Base-by-base conservation (phyloP, 2,888 invertebrate species). In the Norana najaformis region DNA sequence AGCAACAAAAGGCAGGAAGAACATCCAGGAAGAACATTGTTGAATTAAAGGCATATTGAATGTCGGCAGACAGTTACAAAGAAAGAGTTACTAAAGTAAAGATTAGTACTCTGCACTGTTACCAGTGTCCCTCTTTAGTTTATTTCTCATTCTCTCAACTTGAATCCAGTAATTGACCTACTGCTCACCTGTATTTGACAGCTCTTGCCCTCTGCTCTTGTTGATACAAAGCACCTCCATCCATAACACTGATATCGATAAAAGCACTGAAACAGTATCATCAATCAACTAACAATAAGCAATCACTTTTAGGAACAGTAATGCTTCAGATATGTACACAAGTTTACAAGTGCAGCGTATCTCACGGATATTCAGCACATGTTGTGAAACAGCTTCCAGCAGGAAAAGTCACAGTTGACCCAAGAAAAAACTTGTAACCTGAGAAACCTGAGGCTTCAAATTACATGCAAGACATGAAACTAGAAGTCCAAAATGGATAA, bases 191-290 rank as follows among this genome's bases (percentile, higher is more conserved):
- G n/a, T 69, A 69, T 11, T 69, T 69, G 69, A 69, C 11, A n/a
- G 69, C 69, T 69, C 69, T 69, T 69, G 69, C n/a, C 16, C 69
- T 30, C 69, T 69, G 69, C 69, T 69, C 69, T 69, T 69, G 69
- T 69, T 69, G 69, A 69, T 69, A 69, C n/a, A 69, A 69, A 69
- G 69, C n/a, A 69, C 69, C 69, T 69, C 69, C 69, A 69, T 69
- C 69, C 69, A 69, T 69, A 11, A 69, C 69, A 69, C 69, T 69
- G 69, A 69, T 69, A 69, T 69, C 69, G 69, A 69, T 69, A 69
- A 69, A 69, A n/a, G 69, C 69, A 69, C 69, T 69, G 69, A 30
- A 69, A 69, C 69, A 69, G n/a, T n/a, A 69, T 23, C 23, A 47
- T 23, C 69, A 69, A n/a, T 2, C 30, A 53, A 3, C 69, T 69